phyloP scores from a whole-genome alignment of 2,888 invertebrate species.

The Drosophila austrosaltans region DNA sequence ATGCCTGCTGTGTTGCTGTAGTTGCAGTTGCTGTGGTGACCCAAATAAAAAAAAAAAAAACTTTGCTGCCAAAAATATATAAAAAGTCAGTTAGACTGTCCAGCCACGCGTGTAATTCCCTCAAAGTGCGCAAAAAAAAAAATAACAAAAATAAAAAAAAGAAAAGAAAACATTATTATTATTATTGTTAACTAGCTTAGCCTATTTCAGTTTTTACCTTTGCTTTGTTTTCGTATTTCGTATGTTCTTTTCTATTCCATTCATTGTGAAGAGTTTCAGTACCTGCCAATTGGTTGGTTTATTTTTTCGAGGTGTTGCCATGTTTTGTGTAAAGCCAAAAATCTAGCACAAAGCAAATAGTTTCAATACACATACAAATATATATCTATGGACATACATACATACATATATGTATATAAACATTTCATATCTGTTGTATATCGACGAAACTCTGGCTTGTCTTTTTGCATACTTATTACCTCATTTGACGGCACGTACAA shows the following conservation, averaged over 20 bases:
- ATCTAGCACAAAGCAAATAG: slow-evolving; percentile 10
- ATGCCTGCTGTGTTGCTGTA: slow-evolving; percentile 32
- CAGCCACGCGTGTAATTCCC: slow-evolving; percentile 60
- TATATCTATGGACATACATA: neutral
- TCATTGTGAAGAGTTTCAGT: neutral
- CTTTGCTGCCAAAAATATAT: slow-evolving; percentile 38
- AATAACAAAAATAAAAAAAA: neutral
- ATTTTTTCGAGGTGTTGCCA: slow-evolving; percentile 32
- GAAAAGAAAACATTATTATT: neutral
- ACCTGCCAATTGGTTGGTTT: neutral
- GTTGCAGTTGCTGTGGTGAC: slow-evolving; percentile 51
- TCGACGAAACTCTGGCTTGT: neutral
- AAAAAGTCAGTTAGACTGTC: slow-evolving; percentile 50
- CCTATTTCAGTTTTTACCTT: slow-evolving; percentile 2
- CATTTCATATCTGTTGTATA: neutral
- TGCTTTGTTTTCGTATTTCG: neutral
- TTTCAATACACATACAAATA: neutral
- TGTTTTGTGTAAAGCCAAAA: slow-evolving; percentile 16
- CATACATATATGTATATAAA: neutral
- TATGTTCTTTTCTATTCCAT: slow-evolving; percentile 8
- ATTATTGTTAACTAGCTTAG: slow-evolving; percentile 15
- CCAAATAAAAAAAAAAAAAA: slow-evolving; percentile 53
- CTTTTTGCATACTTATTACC: slow-evolving; percentile 41
- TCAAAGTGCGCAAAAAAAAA: slow-evolving; percentile 42
- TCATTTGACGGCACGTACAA: slow-evolving; percentile 47